These are phyloP conservation scores for Calameuta idolon DNA, from an alignment of 2,888 invertebrate species.

Conservation along the genomic window DNA sequence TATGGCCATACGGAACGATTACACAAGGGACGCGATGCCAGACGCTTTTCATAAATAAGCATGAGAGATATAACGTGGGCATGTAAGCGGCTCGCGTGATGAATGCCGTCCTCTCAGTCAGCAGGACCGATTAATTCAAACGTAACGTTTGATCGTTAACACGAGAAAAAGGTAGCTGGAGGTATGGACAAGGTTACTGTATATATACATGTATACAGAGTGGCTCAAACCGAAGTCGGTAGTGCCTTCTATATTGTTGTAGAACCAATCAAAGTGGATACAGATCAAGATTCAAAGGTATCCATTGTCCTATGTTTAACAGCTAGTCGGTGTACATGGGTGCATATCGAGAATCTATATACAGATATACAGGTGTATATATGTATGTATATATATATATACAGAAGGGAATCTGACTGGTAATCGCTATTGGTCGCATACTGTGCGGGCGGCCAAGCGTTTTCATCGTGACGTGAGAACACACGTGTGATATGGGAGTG, in stretches of 20 bases:
- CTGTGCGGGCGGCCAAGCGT: background rate
- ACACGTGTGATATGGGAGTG: background rate
- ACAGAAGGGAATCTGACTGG: background rate
- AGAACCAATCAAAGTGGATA: conserved; percentile 1
- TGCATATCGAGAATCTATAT: background rate
- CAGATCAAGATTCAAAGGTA: conserved; percentile 1
- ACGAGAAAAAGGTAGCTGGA: background rate
- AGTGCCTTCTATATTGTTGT: background rate
- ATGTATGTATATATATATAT: background rate
- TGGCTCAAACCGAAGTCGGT: background rate
- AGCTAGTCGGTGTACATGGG: background rate
- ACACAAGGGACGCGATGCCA: background rate
- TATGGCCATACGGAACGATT: background rate
- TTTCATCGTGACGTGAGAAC: background rate
- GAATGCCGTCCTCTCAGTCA: background rate
- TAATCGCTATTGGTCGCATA: background rate
- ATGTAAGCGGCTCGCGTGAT: background rate
- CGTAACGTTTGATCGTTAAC: background rate
- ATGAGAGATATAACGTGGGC: background rate
- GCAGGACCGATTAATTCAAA: background rate
- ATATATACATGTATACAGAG: background rate
- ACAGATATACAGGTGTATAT: background rate
- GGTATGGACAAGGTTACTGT: background rate
- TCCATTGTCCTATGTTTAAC: background rate
- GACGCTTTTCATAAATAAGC: background rate